A percentile compares a stretch with the other conserved stretches of the same genome.
These are phyloP conservation scores for Neomicropteryx cornuta DNA, from an alignment of 1,140 invertebrate species.

Conservation along the genomic window DNA sequence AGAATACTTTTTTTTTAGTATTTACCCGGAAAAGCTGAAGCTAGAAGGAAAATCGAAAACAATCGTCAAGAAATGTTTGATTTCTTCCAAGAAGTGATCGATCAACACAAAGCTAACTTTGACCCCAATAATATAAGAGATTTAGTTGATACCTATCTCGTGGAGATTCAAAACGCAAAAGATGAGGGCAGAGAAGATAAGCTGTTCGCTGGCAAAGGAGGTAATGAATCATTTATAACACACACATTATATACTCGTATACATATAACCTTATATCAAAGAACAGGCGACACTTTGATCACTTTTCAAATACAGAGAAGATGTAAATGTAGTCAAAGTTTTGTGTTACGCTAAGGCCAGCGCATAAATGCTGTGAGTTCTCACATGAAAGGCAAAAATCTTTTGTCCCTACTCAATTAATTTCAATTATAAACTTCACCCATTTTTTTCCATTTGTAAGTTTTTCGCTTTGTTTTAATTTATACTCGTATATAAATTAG, in stretches of 20 bases:
- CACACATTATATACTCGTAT: too few species aligned
- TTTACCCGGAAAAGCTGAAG: conserved; percentile 59
- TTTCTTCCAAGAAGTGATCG: conserved; percentile 74
- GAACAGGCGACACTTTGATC: too few species aligned
- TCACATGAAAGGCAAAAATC: too few species aligned
- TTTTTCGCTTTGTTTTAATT: conserved; percentile 3
- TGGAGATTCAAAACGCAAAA: conserved; percentile 73
- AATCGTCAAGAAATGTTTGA: conserved; percentile 74
- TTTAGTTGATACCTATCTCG: conserved; percentile 75
- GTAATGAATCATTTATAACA: too few species aligned
- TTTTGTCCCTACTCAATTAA: too few species aligned
- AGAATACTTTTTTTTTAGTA: conserved; percentile 42
- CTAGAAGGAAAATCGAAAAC: conserved; percentile 63
- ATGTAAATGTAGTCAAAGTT: too few species aligned
- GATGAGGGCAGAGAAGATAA: conserved; percentile 54
- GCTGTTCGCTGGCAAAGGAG: conserved; percentile 71
- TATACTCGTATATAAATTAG: neutral
- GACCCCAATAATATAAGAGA: conserved; percentile 69
- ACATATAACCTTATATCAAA: too few species aligned
- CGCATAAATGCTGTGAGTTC: too few species aligned
- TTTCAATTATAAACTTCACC: too few species aligned
- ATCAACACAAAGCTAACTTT: conserved; percentile 65
- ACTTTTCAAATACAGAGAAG: too few species aligned
- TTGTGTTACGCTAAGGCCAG: too few species aligned
- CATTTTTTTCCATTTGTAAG: too few species aligned